Base-by-base conservation (phyloP, 2,797 vertebrate species). In the Crax fasciolata region DNA sequence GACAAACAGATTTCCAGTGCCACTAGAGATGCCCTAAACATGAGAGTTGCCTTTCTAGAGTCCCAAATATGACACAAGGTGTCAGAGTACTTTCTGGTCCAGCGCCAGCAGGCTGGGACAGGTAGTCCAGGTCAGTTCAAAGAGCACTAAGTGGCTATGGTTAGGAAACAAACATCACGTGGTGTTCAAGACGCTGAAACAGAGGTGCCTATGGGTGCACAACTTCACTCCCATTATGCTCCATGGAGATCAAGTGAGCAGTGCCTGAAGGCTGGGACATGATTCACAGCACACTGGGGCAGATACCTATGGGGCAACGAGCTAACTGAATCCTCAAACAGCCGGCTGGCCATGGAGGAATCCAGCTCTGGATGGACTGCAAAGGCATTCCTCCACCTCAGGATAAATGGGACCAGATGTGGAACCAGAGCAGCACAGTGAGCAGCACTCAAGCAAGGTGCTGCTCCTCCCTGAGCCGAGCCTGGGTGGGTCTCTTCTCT, bases 121-220 rank as follows among this genome's bases (percentile, higher is more conserved):
- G 41, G 32, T 1, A 32, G 10, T 3, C 41, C 35, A 78, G n/a
- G 23, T 30, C 10, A 14, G 13, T 18, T 76, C 32, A 86, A 70
- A 28, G 1, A 3, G 9, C 52, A 30, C 21, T 43, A 9, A 18
- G 11, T 8, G 15, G 27, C 7, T 12, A 5, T 0, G 2, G 8
- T 1, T 52, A 79, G 65, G 79, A 43, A 89, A n/a, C 8, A 51
- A 67, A 82, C 30, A 48, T 19, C 30, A 57, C 30, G 35, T 14
- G 18, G 17, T 3, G 18, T 13, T 19, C 39, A 63, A 63, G 39
- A 63, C 43, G 61, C 61, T 63, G 39, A 63, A 63, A 43, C 10
- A 63, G 18, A 30, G 18, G 41, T 21, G 19, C 18, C 59, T 62
- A 6, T 18, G 10, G 27, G 59, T 41, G 28, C 25, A 13, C 38